These are phyloP conservation scores for Microcebus lehilahytsara DNA, from an alignment of 2,113 vertebrate genomes.

Conservation along the genomic window DNA sequence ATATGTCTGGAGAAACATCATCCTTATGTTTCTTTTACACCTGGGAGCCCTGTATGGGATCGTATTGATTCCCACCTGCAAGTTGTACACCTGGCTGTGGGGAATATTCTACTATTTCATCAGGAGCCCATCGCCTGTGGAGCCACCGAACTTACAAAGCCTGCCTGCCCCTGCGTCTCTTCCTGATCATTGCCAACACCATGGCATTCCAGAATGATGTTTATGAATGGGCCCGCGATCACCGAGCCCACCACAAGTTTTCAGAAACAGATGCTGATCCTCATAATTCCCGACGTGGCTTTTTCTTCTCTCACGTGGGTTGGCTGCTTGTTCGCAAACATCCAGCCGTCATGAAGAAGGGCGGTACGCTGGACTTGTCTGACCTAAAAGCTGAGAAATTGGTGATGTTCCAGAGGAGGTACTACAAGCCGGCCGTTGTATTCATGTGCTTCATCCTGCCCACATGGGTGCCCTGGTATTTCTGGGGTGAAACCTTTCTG, in stretches of 20 bases:
- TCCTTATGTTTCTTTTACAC: constrained; percentile 92
- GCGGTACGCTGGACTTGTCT: constrained; percentile 89
- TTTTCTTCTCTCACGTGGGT: constrained; percentile 97
- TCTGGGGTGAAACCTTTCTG: constrained; percentile 91
- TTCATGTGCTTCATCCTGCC: constrained; percentile 93
- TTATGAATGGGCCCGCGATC: constrained; percentile 95
- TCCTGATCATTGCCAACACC: constrained; percentile 90
- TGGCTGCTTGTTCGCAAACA: constrained; percentile 99
- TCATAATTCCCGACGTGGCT: constrained; percentile 93
- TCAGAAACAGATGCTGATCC: constrained; percentile 97
- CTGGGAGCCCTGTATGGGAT: constrained; percentile 84
- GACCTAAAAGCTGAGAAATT: constrained; percentile 93
- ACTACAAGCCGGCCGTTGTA: constrained; percentile 91
- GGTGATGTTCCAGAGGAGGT: constrained; percentile 96
- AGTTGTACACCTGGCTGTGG: constrained; percentile 88
- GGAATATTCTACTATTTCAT: constrained; percentile 84
- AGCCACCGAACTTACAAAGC: constrained; percentile 97
- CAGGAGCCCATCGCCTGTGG: constrained; percentile 95
- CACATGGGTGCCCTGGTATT: constrained; percentile 91
- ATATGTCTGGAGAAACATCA: constrained; percentile 95
- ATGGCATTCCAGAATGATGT: constrained; percentile 98
- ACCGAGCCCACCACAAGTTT: constrained; percentile 97
- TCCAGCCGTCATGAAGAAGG: constrained; percentile 95
- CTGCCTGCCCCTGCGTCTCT: constrained; percentile 88
- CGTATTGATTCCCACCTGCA: constrained; percentile 84